phyloP scores from a whole-genome alignment of 2,888 invertebrate genomes.

The Coelopa pilipes region DNA sequence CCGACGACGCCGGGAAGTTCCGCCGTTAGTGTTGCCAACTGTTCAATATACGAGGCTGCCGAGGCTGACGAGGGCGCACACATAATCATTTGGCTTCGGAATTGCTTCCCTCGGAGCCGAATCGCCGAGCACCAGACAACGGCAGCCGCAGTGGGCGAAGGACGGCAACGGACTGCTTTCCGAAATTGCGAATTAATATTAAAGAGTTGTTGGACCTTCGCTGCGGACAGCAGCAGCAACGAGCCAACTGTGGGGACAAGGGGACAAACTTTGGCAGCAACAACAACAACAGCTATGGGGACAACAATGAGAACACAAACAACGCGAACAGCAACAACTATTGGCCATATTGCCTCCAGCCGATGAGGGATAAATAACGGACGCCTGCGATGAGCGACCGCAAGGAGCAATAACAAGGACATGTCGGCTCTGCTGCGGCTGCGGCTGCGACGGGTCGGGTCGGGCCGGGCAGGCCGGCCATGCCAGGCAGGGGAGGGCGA shows the following conservation, averaged over 20 bases:
- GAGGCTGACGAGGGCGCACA: constrained; percentile 4
- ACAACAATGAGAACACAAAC: background rate
- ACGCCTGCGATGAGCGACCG: constrained; percentile 9
- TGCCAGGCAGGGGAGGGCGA: no score
- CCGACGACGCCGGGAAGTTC: background rate
- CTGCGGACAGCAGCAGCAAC: no score
- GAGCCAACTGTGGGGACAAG: background rate
- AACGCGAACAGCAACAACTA: background rate
- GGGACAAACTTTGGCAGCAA: background rate
- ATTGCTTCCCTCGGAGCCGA: background rate
- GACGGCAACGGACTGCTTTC: constrained; percentile 6
- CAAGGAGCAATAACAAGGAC: constrained; percentile 24
- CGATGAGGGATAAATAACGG: constrained; percentile 29
- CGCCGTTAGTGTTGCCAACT: constrained; percentile 10
- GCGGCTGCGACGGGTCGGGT: background rate
- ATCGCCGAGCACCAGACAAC: no score
- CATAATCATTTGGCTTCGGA: constrained; percentile 2
- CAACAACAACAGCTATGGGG: background rate
- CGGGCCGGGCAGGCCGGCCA: no score
- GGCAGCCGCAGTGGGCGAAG: background rate
- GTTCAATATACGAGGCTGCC: constrained; percentile 22
- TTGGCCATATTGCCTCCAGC: constrained; percentile 22
- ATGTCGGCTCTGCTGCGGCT: background rate
- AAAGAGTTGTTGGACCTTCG: constrained; percentile 8
- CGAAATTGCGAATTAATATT: constrained; percentile 31